Percentiles rank a stretch among this genome's conserved stretches.
phyloP scores from a whole-genome alignment of 2,888 invertebrate genomes.

The Eucera pruinosa region DNA sequence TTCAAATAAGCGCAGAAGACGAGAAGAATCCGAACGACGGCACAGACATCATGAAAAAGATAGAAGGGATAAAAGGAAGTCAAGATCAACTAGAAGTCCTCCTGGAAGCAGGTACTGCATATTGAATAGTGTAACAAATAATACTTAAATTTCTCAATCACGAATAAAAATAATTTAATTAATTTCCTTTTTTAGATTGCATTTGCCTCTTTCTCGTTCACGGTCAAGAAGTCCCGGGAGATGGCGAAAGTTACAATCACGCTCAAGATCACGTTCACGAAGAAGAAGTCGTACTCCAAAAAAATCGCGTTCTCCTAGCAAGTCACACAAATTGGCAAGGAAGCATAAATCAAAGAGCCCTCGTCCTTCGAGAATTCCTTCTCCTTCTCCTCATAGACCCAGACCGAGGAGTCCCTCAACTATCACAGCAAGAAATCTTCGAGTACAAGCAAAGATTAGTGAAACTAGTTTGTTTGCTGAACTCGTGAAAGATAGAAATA shows the following conservation, averaged over 20 bases:
- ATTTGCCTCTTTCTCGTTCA: constrained; percentile 83
- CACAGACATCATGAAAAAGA: constrained; percentile 85
- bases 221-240: constrained; percentile 87
- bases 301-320: constrained; percentile 84
- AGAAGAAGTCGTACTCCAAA: constrained; percentile 84
- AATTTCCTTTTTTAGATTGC: constrained; percentile 68
- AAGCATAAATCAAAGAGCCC: constrained; percentile 86
- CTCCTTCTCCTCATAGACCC: constrained; percentile 80
- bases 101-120: constrained; percentile 74
- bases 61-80: constrained; percentile 84
- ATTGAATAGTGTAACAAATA: background rate
- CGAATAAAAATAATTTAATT: background rate
- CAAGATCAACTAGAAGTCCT: constrained; percentile 82
- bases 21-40: constrained; percentile 83
- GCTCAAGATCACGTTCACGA: constrained; percentile 86
- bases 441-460: constrained; percentile 90
- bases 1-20: constrained; percentile 83
- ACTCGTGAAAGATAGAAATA: constrained; percentile 93
- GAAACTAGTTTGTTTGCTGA: constrained; percentile 96
- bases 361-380: constrained; percentile 81
- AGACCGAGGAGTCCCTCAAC: constrained; percentile 80
- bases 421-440: constrained; percentile 78
- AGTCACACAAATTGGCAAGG: constrained; percentile 81
- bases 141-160: background rate
- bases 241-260: constrained; percentile 84